Conservation (phyloP, 2,888 invertebrate genomes). For the Galeruca laticollis region DNA sequence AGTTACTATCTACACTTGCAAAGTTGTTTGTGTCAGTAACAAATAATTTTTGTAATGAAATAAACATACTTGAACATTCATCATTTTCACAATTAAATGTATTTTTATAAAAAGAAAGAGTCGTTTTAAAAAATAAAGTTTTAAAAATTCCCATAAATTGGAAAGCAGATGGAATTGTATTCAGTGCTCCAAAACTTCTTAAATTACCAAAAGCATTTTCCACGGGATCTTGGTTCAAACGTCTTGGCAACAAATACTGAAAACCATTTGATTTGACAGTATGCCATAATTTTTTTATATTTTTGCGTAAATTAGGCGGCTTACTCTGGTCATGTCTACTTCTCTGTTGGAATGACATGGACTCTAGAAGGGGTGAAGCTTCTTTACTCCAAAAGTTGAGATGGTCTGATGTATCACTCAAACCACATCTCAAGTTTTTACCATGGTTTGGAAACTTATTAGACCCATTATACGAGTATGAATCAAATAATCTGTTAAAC, state of each 20-base stretch:
- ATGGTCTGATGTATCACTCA: conserved; percentile 27
- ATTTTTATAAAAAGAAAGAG: conserved; percentile 28
- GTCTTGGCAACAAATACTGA: conserved; percentile 18
- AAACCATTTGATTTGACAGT: conserved; percentile 12
- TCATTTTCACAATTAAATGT: conserved; percentile 35
- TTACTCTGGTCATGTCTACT: conserved; percentile 19
- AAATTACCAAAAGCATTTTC: conserved; percentile 21
- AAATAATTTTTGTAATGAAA: conserved; percentile 21
- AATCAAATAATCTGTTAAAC: conserved; percentile 22
- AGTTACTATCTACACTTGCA: conserved; percentile 1
- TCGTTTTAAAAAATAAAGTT: conserved; percentile 23
- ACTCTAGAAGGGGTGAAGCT: conserved; percentile 23
- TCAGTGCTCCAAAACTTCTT: conserved; percentile 20
- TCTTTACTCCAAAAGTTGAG: conserved; percentile 31
- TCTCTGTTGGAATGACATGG: conserved; percentile 16
- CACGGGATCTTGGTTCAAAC: conserved; percentile 18
- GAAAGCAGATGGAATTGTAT: conserved; percentile 28
- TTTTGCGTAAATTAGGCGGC: conserved; percentile 20
- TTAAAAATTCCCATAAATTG: conserved; percentile 26
- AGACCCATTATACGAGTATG: conserved; percentile 22
- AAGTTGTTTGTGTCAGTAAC: background rate
- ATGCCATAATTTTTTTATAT: conserved; percentile 21
- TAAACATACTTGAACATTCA: conserved; percentile 24
- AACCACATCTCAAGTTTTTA: conserved; percentile 30
- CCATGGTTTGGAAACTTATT: conserved; percentile 26